phyloP scores from a whole-genome alignment of 1,140 invertebrate genomes.

The Holotrichia oblita region DNA sequence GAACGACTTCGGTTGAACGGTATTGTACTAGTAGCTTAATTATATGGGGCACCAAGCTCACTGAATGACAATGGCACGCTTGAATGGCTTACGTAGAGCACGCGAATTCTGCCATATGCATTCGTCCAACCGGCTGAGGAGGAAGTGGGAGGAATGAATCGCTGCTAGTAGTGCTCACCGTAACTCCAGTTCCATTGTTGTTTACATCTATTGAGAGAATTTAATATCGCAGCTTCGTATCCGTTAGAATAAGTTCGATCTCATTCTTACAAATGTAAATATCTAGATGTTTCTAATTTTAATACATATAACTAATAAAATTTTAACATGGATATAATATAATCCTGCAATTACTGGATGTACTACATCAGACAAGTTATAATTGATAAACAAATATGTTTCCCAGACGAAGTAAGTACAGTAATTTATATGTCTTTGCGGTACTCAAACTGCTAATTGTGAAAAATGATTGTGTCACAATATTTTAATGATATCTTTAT shows the following conservation, averaged over 20 bases:
- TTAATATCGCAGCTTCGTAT: not conserved
- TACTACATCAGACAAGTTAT: too few species aligned
- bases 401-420: too few species aligned
- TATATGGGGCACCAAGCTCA: slow-evolving; percentile 25
- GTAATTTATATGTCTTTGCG: not conserved
- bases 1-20: slow-evolving; percentile 24
- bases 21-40: slow-evolving; percentile 37
- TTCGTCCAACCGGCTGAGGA: not conserved
- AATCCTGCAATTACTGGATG: too few species aligned
- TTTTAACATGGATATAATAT: too few species aligned
- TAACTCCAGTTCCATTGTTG: slow-evolving; percentile 2
- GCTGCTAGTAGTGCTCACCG: not conserved
- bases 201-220: slow-evolving; percentile 11
- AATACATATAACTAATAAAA: too few species aligned
- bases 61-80: slow-evolving; percentile 30
- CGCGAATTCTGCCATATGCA: slow-evolving; percentile 34
- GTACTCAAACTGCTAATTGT: not conserved
- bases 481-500: slow-evolving; percentile 14
- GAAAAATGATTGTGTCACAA: slow-evolving; percentile 28
- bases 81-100: slow-evolving; percentile 32
- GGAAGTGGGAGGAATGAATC: slow-evolving; percentile 34
- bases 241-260: not conserved
- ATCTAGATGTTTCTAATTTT: too few species aligned
- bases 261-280: too few species aligned
- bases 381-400: too few species aligned